Conservation (phyloP, 2,113 vertebrate genomes). For the Neofelis nebulosa region DNA sequence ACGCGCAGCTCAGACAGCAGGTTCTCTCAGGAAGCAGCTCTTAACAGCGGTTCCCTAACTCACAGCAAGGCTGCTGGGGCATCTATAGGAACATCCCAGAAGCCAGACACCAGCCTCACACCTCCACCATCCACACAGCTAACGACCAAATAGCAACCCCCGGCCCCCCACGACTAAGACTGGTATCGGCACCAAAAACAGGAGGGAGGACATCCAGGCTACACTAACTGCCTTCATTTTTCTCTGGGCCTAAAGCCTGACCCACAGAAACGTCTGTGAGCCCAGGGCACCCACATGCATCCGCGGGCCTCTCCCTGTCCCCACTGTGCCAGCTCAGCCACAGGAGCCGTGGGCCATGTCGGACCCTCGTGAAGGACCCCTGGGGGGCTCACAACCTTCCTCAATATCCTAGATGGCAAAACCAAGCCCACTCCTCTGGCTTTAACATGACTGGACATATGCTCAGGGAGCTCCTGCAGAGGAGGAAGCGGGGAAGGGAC, state of each 20-base stretch:
- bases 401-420: neutral
- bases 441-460: neutral
- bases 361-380: neutral
- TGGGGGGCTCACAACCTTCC: neutral
- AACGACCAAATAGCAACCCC: too few relatives aligned
- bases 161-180: neutral
- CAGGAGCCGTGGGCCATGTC: too few relatives aligned
- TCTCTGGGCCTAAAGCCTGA: neutral
- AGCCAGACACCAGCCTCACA: neutral
- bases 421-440: neutral
- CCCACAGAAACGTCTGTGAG: neutral
- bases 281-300: accelerated
- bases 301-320: neutral
- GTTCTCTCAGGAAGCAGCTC: too few relatives aligned
- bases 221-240: neutral
- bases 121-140: neutral
- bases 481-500: too few relatives aligned
- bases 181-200: accelerated
- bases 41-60: too few relatives aligned
- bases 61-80: neutral
- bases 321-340: neutral
- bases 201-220: neutral
- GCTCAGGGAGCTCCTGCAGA: neutral
- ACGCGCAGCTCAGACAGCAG: neutral
- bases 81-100: neutral